phyloP scores from a whole-genome alignment of 2,797 vertebrate species.

The Acanthopagrus latus region DNA sequence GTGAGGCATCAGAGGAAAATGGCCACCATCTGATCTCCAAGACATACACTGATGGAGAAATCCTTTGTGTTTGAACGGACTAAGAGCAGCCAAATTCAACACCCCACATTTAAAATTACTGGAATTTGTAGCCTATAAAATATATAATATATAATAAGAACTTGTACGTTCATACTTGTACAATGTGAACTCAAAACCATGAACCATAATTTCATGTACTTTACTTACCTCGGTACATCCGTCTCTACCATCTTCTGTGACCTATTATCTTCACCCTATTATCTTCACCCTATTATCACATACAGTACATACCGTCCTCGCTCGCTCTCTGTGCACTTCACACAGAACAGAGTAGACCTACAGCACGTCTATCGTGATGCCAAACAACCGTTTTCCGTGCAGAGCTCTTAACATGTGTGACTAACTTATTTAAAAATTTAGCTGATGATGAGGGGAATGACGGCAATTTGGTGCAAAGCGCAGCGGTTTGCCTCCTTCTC shows the following conservation, averaged over 20 bases:
- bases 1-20: no score
- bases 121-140: not conserved
- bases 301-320: not conserved
- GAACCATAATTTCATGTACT: not conserved
- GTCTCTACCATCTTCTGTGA: not conserved
- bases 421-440: conserved; percentile 33
- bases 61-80: not conserved
- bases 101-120: not conserved
- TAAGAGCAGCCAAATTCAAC: not conserved
- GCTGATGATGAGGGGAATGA: conserved; percentile 35
- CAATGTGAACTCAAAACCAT: not conserved
- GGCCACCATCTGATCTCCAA: not conserved
- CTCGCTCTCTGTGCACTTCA: not conserved
- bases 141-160: not conserved
- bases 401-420: conserved; percentile 7
- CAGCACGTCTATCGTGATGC: no score
- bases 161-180: no score
- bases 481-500: conserved; percentile 6
- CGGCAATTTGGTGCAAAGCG: conserved; percentile 2
- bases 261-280: conserved; percentile 2
- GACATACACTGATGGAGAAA: not conserved
- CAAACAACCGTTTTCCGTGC: not conserved
- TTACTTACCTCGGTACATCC: not conserved
- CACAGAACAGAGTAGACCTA: not conserved
- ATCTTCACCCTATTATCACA: conserved; percentile 3